Base-by-base conservation (phyloP, 2,797 vertebrate genomes). In the Alouatta caraya region DNA sequence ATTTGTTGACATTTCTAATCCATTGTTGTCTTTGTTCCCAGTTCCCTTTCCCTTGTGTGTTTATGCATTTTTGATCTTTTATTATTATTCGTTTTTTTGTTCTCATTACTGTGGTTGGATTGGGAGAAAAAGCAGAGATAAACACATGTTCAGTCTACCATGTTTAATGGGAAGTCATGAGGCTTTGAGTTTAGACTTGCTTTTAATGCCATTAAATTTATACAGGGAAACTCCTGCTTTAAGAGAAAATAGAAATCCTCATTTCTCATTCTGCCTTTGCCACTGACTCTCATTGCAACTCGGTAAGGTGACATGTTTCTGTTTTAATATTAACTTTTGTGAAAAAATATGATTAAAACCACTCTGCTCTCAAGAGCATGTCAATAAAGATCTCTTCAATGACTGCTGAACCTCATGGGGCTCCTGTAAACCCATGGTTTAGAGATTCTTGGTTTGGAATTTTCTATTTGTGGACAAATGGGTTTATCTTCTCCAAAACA, bases 251-350 rank as follows among this genome's bases (percentile, higher is more conserved):
- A 79, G 57, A 81, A 90, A 59, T 57, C 5, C 84, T 96, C 73
- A 93, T 97, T 97, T 96, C 82, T 92, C 92, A 90, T 96, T 96
- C 50, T 90, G n/a, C 79, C 84, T 78, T 88, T 84, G 59, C 67
- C 37, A 42, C 75, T 59, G 48, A 84, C 87, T 96, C 78, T 81
- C 82, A 94, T 88, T 50, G 90, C 39, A 93, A 81, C 42, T 72
- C 37, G 14, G 37, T 5, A 52, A 89, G 6, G 64, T 96, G 87
- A 67, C 67, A n/a, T 89, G 75, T 96, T 96, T 90, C 88, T 91
- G 82, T 93, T 97, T 97, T 97, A 97, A 95, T 97, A 94, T 97
- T 97, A 97, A 90, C 94, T 85, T 95, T 91, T 52, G 52, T 39
- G 96, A 94, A 92, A 90, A 61, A 42, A 97, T 92, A 37, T 96